Base-by-base conservation (phyloP, 2,888 invertebrate species). In the Allygus modestus region DNA sequence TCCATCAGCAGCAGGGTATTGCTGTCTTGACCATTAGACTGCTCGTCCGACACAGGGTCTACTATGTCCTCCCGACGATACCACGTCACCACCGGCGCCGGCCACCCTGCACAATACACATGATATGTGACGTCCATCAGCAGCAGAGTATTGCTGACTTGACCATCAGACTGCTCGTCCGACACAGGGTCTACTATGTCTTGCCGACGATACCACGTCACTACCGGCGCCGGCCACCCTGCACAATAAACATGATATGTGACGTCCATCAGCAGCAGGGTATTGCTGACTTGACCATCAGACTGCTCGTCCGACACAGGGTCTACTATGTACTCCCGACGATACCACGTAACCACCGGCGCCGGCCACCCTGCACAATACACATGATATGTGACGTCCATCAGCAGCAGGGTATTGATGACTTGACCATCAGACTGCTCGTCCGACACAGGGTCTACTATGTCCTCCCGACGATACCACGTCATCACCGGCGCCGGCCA, bases 291-390 rank as follows among this genome's bases (percentile, higher is more conserved):
- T n/a, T n/a, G n/a, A n/a, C n/a, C n/a, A n/a, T n/a, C n/a, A n/a
- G n/a, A n/a, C n/a, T n/a, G n/a, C n/a, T n/a, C n/a, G n/a, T n/a
- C n/a, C n/a, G n/a, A n/a, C n/a, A n/a, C n/a, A n/a, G n/a, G n/a
- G n/a, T n/a, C n/a, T n/a, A n/a, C n/a, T n/a, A n/a, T n/a, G n/a
- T n/a, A n/a, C n/a, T n/a, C n/a, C n/a, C n/a, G n/a, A n/a, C n/a
- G n/a, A n/a, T 31, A 83, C 83, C 83, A 83, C 33, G 41, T 83
- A 23, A 83, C 83, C 41, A 20, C 31, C 28, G 83, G 83, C 9
- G 58, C 28, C 26, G 83, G 75, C 75, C 73, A 58, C 0, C 83
- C 83, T 83, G 61, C 26, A 54, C 54, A 54, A 23, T 15, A 54
- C 20, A 81, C 12, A 23, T 31, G 31, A 4, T 15, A 51, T 51